Percentiles rank a stretch among this genome's conserved stretches.
phyloP scores from a whole-genome alignment of 1,140 invertebrate genomes.

The Dendrolimus kikuchii region DNA sequence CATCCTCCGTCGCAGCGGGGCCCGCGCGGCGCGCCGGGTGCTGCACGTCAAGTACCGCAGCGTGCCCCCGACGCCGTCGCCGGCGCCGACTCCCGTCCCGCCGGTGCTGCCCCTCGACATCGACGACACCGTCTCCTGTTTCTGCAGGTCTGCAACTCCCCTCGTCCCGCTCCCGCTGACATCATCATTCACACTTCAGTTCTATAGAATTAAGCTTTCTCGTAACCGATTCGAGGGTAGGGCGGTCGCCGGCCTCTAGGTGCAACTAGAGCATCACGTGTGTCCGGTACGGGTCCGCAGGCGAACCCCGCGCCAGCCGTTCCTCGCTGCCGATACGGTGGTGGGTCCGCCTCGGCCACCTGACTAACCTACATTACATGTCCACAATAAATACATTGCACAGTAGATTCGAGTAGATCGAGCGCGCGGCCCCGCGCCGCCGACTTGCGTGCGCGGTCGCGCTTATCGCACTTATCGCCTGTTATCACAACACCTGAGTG shows the following conservation, averaged over 20 bases:
- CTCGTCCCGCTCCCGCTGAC: not conserved
- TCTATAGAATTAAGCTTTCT: too few species aligned
- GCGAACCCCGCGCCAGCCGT: not conserved
- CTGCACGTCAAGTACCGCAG: slow-evolving; percentile 67
- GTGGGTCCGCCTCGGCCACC: not conserved
- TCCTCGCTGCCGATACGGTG: not conserved
- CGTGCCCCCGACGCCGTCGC: slow-evolving; percentile 34
- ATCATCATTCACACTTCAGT: not conserved
- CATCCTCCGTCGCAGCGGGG: slow-evolving; percentile 53
- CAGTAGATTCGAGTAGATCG: too few species aligned
- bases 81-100: slow-evolving; percentile 28
- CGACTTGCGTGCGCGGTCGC: slow-evolving; percentile 6
- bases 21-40: slow-evolving; percentile 47
- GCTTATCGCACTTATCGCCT: slow-evolving; percentile 22
- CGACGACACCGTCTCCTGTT: slow-evolving; percentile 82
- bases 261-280: too few species aligned
- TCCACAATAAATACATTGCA: too few species aligned
- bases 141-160: slow-evolving; percentile 75
- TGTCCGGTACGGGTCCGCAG: too few species aligned
- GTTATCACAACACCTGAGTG: slow-evolving; percentile 50
- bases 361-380: not conserved
- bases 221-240: too few species aligned
- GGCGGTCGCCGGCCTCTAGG: too few species aligned
- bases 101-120: slow-evolving; percentile 74
- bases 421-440: slow-evolving; percentile 9